Conservation (phyloP, 2,888 invertebrate genomes). For the Hirtodrosophila duncani region DNA sequence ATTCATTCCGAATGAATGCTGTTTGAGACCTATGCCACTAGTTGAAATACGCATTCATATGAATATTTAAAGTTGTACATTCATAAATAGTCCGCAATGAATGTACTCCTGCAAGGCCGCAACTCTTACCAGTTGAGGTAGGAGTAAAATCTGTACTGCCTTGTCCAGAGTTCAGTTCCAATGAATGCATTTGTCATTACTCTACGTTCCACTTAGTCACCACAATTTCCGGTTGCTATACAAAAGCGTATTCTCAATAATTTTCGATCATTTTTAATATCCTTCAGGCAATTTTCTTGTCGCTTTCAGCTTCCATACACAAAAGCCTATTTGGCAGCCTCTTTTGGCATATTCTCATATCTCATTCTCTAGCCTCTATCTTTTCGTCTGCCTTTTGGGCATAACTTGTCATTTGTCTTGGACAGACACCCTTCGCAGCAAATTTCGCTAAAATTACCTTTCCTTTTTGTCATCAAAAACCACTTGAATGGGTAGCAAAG, state of each 20-base stretch:
- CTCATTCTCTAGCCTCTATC: slow-evolving; percentile 4
- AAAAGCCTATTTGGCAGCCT: slow-evolving; percentile 52
- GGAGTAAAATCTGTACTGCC: no score
- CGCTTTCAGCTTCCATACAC: slow-evolving; percentile 10
- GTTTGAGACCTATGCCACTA: no score
- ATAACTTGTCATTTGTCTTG: slow-evolving; percentile 69
- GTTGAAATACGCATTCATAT: no score
- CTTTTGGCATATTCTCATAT: background rate
- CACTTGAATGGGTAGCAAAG: slow-evolving; percentile 69
- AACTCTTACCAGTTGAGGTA: no score
- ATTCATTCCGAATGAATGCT: no score
- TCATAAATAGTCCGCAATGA: no score
- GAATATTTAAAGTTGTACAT: no score
- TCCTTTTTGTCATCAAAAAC: slow-evolving; percentile 77
- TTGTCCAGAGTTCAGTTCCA: no score
- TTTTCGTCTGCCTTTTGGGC: slow-evolving; percentile 45
- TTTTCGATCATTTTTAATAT: slow-evolving; percentile 45
- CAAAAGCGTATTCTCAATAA: slow-evolving; percentile 48
- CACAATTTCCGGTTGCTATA: slow-evolving; percentile 63
- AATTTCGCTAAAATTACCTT: slow-evolving; percentile 76
- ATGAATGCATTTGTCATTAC: no score
- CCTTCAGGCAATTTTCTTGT: slow-evolving; percentile 39
- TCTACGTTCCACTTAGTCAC: slow-evolving; percentile 52
- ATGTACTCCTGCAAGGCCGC: no score
- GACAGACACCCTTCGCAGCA: slow-evolving; percentile 40